Evolutionary conservation across 2,113 vertebrate species (phyloP).

Genomic region (Tragelaphus imberbis): DNA sequence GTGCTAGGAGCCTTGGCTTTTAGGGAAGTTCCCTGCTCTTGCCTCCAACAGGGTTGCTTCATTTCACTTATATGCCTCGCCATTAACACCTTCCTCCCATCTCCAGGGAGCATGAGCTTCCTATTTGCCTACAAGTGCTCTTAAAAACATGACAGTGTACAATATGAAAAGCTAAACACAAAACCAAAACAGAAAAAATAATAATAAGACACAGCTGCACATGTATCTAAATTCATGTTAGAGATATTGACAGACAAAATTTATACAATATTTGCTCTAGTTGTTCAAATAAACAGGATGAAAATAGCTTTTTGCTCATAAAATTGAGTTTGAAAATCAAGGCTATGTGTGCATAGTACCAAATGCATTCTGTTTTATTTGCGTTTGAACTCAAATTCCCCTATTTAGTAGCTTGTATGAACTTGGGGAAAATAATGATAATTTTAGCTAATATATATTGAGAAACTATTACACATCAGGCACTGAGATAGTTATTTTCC

Average conservation of each 20-base stretch:
- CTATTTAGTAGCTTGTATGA: neutral
- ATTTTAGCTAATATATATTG: neutral
- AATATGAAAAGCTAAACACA: neutral
- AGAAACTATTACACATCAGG: neutral
- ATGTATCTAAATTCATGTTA: neutral
- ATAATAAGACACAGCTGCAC: neutral
- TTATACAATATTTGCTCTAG: neutral
- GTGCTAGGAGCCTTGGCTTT: conserved; percentile 44
- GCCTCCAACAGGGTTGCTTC: neutral
- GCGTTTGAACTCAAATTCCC: neutral
- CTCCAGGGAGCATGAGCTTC: neutral
- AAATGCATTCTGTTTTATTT: neutral
- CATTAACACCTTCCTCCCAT: neutral
- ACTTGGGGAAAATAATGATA: neutral
- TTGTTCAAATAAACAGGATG: neutral
- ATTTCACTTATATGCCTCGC: neutral
- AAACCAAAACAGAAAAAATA: neutral
- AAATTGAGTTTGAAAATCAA: neutral
- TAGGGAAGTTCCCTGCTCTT: neutral
- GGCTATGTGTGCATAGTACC: too few species aligned
- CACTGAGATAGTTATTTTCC: neutral
- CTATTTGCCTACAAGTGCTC: neutral
- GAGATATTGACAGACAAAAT: neutral
- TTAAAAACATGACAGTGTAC: neutral
- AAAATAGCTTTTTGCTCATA: neutral